These are phyloP conservation scores for Brachyhypopomus occidentalis DNA, from an alignment of 2,113 vertebrate species.

Conservation along the genomic window DNA sequence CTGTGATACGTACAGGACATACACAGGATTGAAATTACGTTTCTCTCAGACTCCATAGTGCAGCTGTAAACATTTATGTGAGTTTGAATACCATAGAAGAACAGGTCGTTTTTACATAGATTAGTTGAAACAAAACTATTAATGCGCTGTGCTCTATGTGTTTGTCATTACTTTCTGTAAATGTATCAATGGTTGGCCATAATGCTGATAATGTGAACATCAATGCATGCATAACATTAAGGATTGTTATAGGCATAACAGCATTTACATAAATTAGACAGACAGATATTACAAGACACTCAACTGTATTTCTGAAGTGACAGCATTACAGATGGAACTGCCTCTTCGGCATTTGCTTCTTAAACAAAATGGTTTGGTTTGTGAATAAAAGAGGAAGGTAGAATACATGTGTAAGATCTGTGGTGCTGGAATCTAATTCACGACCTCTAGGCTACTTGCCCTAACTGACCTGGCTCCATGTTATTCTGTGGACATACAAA, in stretches of 20 bases:
- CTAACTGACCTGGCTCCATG: slow-evolving; percentile 49
- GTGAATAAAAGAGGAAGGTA: slow-evolving; percentile 33
- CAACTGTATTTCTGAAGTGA: neutral
- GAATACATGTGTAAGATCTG: slow-evolving; percentile 44
- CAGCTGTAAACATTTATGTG: too few species aligned
- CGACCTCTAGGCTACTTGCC: slow-evolving; percentile 72
- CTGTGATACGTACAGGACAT: too few species aligned
- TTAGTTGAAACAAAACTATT: too few species aligned
- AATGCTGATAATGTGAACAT: too few species aligned
- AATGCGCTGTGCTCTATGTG: too few species aligned
- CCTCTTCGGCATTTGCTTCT: neutral
- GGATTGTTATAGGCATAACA: neutral
- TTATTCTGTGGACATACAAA: slow-evolving; percentile 64
- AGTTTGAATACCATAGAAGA: too few species aligned
- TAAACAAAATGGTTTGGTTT: slow-evolving; percentile 17
- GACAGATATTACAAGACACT: neutral
- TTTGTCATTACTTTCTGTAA: too few species aligned
- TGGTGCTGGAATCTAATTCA: slow-evolving; percentile 68
- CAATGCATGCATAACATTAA: too few species aligned
- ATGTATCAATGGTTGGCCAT: too few species aligned
- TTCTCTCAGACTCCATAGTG: too few species aligned
- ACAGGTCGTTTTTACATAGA: too few species aligned
- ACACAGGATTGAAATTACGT: too few species aligned
- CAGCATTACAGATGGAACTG: neutral
- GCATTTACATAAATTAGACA: neutral